These are phyloP conservation scores for Gadopsis marmoratus DNA, from an alignment of 2,797 vertebrate genomes.

Conservation along the genomic window DNA sequence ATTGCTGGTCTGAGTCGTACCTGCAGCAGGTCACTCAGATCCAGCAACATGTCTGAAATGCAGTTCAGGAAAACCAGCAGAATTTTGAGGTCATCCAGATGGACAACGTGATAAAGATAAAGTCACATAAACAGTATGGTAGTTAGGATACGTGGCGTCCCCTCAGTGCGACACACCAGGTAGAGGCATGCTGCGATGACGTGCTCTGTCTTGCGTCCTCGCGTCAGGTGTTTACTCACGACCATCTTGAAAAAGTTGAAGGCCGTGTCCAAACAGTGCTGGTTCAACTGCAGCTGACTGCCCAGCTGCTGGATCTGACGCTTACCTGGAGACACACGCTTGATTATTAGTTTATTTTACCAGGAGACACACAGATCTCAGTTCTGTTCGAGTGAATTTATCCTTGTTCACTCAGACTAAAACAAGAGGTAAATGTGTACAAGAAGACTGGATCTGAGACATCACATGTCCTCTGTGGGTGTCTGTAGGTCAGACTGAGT, in stretches of 20 bases:
- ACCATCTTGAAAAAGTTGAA: conserved; percentile 99
- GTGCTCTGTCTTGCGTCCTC: conserved; percentile 94
- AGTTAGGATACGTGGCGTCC: conserved; percentile 97
- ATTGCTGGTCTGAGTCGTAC: conserved; percentile 73
- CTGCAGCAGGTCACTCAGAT: conserved; percentile 98
- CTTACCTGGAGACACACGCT: conserved; percentile 85
- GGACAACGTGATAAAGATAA: not conserved
- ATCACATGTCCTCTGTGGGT: not conserved
- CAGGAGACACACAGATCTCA: not conserved
- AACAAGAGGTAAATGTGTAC: too few species aligned
- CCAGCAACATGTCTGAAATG: conserved; percentile 94
- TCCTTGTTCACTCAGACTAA: too few species aligned
- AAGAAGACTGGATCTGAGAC: too few species aligned
- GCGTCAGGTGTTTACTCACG: conserved; percentile 94
- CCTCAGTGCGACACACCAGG: conserved; percentile 97
- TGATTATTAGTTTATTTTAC: not conserved
- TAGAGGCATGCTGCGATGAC: conserved; percentile 97
- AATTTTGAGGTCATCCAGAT: not conserved
- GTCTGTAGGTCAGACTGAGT: not conserved
- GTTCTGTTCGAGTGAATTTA: too few species aligned
- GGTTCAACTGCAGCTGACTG: conserved; percentile 96
- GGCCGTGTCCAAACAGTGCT: conserved; percentile 97
- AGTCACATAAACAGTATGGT: not conserved
- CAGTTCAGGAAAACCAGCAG: conserved; percentile 65
- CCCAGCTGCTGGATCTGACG: conserved; percentile 97